Base-by-base conservation (phyloP, 2,113 vertebrate genomes). In the Elephas maximus region DNA sequence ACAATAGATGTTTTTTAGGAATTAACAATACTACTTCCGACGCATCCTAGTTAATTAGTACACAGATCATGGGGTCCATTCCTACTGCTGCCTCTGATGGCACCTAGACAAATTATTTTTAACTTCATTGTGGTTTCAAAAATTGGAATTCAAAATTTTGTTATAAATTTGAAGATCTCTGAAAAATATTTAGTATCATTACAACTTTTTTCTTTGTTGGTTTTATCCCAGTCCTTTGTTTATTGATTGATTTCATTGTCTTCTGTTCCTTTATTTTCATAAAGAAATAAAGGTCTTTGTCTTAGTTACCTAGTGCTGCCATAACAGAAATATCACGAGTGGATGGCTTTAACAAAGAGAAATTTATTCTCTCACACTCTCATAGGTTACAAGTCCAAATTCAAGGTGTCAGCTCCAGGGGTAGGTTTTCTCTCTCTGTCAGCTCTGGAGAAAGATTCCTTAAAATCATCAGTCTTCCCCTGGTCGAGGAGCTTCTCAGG, bases 141-240 rank as follows among this genome's bases (percentile, higher is more conserved):
- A 45, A n/a, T 73, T 90, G 37, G 77, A 69, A 44, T 82, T 79
- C 89, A 57, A 90, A 57, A 90, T 78, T 77, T 93, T 82, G 37
- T 60, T 87, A 28, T 80, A 82, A 82, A 83, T 37, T 71, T 92
- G 44, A 60, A 93, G 48, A 63, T 63, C 30, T 80, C 20, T 79
- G 33, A 81, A n/a, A 93, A 88, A n/a, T 41, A 82, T n/a, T 93
- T 78, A 71, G 17, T 44, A 45, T 57, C 90, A 10, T 67, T 65
- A 62, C 11, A 37, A 30, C 28, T 21, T 4, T 65, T 84, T 51
- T 73, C 74, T 88, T 95, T 8, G 30, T 45, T 67, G 65, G 33
- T 91, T 91, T 60, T 88, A 94, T 65, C 44, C 77, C 20, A 74
- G 28, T 69, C 51, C 65, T 80, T 96, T 82, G 45, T 83, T 96